phyloP scores from a whole-genome alignment of 2,113 vertebrate species.

The Candoia aspera region DNA sequence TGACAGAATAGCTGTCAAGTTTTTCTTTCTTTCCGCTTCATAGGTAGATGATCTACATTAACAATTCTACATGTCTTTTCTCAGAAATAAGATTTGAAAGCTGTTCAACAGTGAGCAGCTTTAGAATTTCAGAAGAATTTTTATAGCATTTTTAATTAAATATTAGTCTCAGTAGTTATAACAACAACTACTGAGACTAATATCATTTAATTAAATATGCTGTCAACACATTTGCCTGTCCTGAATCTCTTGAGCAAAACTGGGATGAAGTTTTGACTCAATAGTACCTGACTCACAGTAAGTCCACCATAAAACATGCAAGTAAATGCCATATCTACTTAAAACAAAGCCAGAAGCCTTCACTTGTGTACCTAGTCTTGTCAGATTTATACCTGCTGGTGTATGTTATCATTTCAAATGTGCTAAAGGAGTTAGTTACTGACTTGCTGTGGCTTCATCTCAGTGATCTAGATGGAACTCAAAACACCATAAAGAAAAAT shows the following conservation, averaged over 20 bases:
- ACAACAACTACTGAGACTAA: too few species aligned
- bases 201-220: too few species aligned
- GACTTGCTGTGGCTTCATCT: background rate
- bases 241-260: slow-evolving; percentile 3
- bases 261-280: background rate
- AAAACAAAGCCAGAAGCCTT: slow-evolving; percentile 6
- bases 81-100: background rate
- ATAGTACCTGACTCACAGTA: background rate
- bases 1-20: background rate
- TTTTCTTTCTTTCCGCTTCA: background rate
- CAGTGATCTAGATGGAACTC: slow-evolving; percentile 17
- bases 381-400: slow-evolving; percentile 26
- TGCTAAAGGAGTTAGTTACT: slow-evolving; percentile 29
- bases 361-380: background rate
- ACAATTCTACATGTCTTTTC: background rate
- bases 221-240: background rate
- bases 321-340: background rate
- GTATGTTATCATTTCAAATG: slow-evolving; percentile 29
- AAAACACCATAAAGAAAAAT: background rate
- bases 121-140: background rate
- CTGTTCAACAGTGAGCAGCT: background rate
- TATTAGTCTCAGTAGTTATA: background rate
- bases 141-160: background rate
- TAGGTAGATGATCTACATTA: background rate
- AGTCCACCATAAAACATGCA: background rate